A percentile compares a stretch with the other conserved stretches of the same genome.
Evolutionary conservation across 2,797 vertebrate genomes (phyloP).

Genomic region (Bradypodion ventrale): DNA sequence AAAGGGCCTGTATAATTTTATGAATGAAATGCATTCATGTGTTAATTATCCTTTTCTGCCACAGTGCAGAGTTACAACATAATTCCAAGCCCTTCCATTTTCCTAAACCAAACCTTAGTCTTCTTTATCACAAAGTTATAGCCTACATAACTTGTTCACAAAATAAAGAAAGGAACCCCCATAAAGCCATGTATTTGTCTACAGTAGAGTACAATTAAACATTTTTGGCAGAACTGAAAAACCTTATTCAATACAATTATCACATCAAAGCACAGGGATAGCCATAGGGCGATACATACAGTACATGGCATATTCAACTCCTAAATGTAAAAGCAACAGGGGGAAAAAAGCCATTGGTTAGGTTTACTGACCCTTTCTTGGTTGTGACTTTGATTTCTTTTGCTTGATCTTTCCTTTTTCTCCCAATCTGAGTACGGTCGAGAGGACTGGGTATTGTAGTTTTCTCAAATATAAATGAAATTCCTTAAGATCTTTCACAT

Average conservation of each 20-base stretch:
- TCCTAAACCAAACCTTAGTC: neutral
- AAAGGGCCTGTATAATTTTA: neutral
- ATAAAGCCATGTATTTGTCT: neutral
- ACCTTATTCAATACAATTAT: neutral
- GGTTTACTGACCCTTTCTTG: conserved; percentile 62
- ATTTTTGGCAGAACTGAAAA: neutral
- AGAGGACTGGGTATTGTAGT: conserved; percentile 33
- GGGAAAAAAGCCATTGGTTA: neutral
- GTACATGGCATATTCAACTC: neutral
- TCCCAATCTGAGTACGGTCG: conserved; percentile 39
- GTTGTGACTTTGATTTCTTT: conserved; percentile 32
- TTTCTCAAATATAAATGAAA: conserved; percentile 14
- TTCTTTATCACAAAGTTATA: neutral
- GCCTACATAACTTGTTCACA: neutral
- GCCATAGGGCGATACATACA: neutral
- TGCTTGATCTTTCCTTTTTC: conserved; percentile 25
- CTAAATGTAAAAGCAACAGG: neutral
- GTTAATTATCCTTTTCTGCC: neutral
- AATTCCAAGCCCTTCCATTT: neutral
- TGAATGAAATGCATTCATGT: neutral
- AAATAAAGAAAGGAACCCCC: neutral
- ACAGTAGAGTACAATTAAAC: neutral
- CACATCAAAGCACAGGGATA: neutral
- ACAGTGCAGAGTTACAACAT: neutral
- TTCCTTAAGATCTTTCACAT: conserved; percentile 22